phyloP scores from a whole-genome alignment of 2,113 vertebrate species.

The Macrotus californicus region DNA sequence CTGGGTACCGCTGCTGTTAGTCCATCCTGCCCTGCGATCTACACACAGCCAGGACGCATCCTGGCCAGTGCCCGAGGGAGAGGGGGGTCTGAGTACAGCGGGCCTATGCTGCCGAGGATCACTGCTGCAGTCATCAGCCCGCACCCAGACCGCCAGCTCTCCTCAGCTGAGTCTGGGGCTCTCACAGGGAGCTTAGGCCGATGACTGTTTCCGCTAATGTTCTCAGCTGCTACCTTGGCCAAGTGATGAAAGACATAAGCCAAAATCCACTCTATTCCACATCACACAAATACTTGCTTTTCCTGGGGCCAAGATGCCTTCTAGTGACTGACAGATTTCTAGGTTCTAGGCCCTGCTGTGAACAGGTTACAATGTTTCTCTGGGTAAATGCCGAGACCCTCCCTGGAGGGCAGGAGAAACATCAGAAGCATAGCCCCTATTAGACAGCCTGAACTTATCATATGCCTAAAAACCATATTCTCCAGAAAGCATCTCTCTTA shows the following conservation, averaged over 20 bases:
- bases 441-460: slow-evolving; percentile 1
- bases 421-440: neutral
- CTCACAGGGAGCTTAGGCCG: neutral
- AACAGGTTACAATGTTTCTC: slow-evolving; percentile 19
- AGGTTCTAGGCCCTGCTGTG: neutral
- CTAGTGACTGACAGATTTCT: slow-evolving; percentile 19
- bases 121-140: neutral
- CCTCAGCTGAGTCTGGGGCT: neutral
- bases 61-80: neutral
- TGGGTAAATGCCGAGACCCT: slow-evolving; percentile 41
- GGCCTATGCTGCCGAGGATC: neutral
- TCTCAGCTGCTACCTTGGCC: slow-evolving; percentile 16
- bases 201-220: neutral
- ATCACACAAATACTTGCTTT: slow-evolving; percentile 39
- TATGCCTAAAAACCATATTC: neutral
- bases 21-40: neutral
- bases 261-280: slow-evolving; percentile 31
- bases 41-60: neutral
- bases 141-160: neutral
- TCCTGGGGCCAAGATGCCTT: slow-evolving; percentile 4
- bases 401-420: slow-evolving; percentile 31
- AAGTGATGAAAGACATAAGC: slow-evolving; percentile 48
- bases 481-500: neutral
- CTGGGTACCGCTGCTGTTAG: neutral
- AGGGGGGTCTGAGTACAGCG: fast-evolving